Evolutionary conservation across 1,140 invertebrate species (phyloP).

Genomic region (Euwallacea fornicatus): DNA sequence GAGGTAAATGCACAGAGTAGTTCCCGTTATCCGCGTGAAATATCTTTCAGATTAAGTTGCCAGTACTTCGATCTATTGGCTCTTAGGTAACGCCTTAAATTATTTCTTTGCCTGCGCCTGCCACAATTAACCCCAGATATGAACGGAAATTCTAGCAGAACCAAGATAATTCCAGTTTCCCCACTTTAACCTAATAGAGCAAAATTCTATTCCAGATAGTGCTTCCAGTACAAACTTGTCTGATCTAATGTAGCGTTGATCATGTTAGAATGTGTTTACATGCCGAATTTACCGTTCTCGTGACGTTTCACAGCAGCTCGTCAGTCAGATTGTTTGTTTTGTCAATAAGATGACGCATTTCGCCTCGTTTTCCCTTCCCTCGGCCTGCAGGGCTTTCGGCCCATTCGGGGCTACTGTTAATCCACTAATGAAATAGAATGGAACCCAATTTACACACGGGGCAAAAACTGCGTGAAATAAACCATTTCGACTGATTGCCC

Average conservation of each 20-base stretch:
- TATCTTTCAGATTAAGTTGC: too few species aligned
- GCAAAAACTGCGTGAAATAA: neutral
- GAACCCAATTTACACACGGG: slow-evolving; percentile 1
- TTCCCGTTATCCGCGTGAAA: too few species aligned
- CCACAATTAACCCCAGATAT: too few species aligned
- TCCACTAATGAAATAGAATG: slow-evolving; percentile 21
- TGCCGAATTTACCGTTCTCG: slow-evolving; percentile 53
- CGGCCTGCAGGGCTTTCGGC: neutral
- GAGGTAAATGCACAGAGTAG: too few species aligned
- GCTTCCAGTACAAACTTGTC: too few species aligned
- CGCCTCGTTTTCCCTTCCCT: slow-evolving; percentile 18
- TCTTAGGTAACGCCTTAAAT: too few species aligned
- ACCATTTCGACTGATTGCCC: neutral
- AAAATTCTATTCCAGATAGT: too few species aligned
- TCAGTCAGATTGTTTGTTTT: slow-evolving; percentile 50
- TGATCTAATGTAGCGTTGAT: slow-evolving; percentile 54
- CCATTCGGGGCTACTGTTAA: slow-evolving; percentile 12
- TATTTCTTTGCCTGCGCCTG: too few species aligned
- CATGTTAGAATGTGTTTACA: slow-evolving; percentile 56
- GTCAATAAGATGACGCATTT: slow-evolving; percentile 49
- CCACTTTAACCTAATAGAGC: too few species aligned
- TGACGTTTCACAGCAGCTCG: slow-evolving; percentile 48
- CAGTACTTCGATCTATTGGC: too few species aligned
- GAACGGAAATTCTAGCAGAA: too few species aligned
- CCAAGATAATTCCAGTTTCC: too few species aligned